A percentile compares a stretch with the other conserved stretches of the same genome.
These are phyloP conservation scores for Lithophane socia DNA, from an alignment of 2,888 invertebrate genomes.

Conservation along the genomic window DNA sequence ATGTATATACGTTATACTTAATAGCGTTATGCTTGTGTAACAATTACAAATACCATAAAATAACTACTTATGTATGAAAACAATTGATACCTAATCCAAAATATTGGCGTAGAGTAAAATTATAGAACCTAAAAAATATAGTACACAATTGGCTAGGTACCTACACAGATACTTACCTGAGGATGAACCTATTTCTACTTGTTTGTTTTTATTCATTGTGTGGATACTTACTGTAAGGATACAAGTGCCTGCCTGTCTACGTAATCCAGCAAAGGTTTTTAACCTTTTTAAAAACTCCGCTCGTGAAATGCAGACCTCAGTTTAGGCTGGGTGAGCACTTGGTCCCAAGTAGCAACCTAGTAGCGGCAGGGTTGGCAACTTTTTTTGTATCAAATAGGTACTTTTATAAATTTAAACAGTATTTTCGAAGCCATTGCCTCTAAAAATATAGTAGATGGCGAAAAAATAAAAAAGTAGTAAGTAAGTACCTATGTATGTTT, in stretches of 20 bases:
- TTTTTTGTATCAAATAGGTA: too few relatives aligned
- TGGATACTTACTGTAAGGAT: not conserved
- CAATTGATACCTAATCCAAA: slow-evolving; percentile 22
- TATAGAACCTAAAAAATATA: not conserved
- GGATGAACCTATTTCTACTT: not conserved
- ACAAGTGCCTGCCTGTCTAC: slow-evolving; percentile 14
- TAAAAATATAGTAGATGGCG: too few relatives aligned
- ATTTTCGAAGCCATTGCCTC: too few relatives aligned
- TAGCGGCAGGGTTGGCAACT: slow-evolving; percentile 17
- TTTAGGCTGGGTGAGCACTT: slow-evolving; percentile 25
- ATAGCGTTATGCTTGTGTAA: slow-evolving; percentile 63
- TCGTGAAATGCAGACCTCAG: slow-evolving; percentile 44
- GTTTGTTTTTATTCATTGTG: not conserved
- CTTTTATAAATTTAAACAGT: too few relatives aligned
- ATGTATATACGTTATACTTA: slow-evolving; percentile 55
- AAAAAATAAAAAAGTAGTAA: too few relatives aligned
- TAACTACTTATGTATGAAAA: slow-evolving; percentile 23
- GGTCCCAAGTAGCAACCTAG: slow-evolving; percentile 36
- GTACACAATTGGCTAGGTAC: not conserved
- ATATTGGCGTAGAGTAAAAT: slow-evolving; percentile 8
- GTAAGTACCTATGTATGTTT: too few relatives aligned
- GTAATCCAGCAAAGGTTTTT: slow-evolving; percentile 42
- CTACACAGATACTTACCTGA: not conserved
- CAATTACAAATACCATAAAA: slow-evolving; percentile 45
- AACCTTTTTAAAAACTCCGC: slow-evolving; percentile 47